phyloP scores from a whole-genome alignment of 2,888 invertebrate species.

The Euzetes globulus region DNA sequence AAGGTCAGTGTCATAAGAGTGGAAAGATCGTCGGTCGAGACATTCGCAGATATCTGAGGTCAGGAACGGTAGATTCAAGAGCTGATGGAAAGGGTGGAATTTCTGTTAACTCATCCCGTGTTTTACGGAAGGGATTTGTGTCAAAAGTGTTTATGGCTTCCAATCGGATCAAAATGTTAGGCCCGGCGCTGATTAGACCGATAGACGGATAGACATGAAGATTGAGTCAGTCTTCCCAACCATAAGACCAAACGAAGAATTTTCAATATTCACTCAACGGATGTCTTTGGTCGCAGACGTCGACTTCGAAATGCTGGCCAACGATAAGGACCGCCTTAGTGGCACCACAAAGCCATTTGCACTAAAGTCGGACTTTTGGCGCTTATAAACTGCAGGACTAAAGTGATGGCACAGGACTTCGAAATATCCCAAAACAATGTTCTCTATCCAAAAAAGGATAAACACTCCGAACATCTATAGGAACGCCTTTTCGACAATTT shows the following conservation, averaged over 20 bases:
- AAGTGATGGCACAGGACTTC: slow-evolving; percentile 96
- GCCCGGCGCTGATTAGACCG: slow-evolving; percentile 90
- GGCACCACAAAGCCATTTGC: slow-evolving; percentile 98
- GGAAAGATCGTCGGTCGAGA: slow-evolving; percentile 96
- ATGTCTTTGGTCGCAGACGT: slow-evolving; percentile 99
- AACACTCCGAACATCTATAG: slow-evolving; percentile 70
- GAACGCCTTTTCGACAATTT: neutral
- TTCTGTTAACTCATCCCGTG: slow-evolving; percentile 96
- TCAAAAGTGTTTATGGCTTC: slow-evolving; percentile 98
- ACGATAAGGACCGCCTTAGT: slow-evolving; percentile 94
- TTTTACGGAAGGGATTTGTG: slow-evolving; percentile 93
- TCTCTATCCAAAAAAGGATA: slow-evolving; percentile 96
- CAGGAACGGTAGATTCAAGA: slow-evolving; percentile 99
- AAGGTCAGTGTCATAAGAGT: slow-evolving; percentile 97
- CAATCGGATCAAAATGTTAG: slow-evolving; percentile 93
- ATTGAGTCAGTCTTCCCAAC: slow-evolving; percentile 98
- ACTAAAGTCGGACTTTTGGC: slow-evolving; percentile 99
- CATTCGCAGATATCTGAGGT: slow-evolving; percentile 95
- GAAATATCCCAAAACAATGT: slow-evolving; percentile 97
- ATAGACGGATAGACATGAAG: slow-evolving; percentile 94
- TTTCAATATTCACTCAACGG: slow-evolving; percentile 91
- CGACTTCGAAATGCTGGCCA: slow-evolving; percentile 97
- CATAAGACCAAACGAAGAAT: slow-evolving; percentile 81
- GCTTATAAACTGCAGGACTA: slow-evolving; percentile 96
- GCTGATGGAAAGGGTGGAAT: slow-evolving; percentile 94